A percentile compares a stretch with the other conserved stretches of the same genome.
Conservation (phyloP, 2,113 vertebrate genomes). For the Leucosticte australis region DNA sequence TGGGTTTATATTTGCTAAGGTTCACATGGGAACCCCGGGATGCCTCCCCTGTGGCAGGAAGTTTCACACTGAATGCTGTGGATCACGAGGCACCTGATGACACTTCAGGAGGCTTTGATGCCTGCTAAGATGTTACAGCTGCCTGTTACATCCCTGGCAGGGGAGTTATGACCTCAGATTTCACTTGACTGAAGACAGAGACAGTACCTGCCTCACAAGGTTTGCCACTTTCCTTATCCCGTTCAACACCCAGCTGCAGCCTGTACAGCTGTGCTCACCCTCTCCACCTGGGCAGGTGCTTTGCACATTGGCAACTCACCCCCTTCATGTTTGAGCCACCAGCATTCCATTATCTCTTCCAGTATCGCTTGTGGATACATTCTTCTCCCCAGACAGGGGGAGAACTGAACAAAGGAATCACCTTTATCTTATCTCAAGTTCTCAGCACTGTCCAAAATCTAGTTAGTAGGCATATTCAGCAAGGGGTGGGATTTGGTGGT, state of each 20-base stretch:
- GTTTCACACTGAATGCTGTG: neutral
- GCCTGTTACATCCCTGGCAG: neutral
- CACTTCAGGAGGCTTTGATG: neutral
- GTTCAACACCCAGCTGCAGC: neutral
- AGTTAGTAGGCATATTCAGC: neutral
- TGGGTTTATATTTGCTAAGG: neutral
- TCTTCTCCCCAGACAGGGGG: neutral
- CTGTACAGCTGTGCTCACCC: too few relatives aligned
- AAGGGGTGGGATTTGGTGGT: neutral
- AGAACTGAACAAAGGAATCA: neutral
- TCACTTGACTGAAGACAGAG: neutral
- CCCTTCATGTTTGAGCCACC: neutral
- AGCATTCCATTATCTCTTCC: neutral
- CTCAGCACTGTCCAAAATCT: neutral
- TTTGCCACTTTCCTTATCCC: neutral
- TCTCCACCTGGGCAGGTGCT: neutral
- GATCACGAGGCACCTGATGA: neutral
- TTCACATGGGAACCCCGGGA: neutral
- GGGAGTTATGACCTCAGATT: neutral
- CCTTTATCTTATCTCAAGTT: neutral
- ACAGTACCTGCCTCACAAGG: fast-evolving
- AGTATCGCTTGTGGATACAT: neutral
- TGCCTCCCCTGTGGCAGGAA: neutral
- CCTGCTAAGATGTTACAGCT: neutral
- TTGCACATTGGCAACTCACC: fast-evolving